Percentiles rank a stretch among this genome's conserved stretches.
These are phyloP conservation scores for Rotaria socialis DNA, from an alignment of 2,888 invertebrate species.

Conservation along the genomic window DNA sequence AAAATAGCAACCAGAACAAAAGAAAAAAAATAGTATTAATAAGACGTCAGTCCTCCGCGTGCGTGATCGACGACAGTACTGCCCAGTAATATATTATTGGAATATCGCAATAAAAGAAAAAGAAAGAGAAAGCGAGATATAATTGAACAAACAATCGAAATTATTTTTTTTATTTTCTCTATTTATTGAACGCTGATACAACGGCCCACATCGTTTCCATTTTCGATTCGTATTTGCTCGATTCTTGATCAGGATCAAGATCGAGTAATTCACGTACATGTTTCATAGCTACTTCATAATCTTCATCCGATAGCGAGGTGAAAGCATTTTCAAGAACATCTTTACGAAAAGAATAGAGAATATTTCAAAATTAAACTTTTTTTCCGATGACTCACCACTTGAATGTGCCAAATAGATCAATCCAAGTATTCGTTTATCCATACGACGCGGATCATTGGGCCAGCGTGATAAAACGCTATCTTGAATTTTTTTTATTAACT, in stretches of 20 bases:
- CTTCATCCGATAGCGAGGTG: conserved; percentile 85
- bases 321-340: conserved; percentile 99
- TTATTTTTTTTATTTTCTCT: neutral
- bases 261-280: conserved; percentile 90
- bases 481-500: conserved; percentile 88
- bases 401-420: conserved; percentile 91
- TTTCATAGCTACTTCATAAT: conserved; percentile 95
- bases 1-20: conserved; percentile 9
- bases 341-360: conserved; percentile 55
- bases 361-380: too few species aligned
- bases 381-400: neutral
- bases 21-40: conserved; percentile 6
- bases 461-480: conserved; percentile 91
- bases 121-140: too few species aligned
- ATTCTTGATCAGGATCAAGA: conserved; percentile 90
- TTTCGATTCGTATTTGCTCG: conserved; percentile 68
- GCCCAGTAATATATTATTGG: too few species aligned
- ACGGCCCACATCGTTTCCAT: conserved; percentile 94
- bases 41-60: neutral
- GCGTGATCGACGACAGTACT: too few species aligned
- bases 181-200: conserved; percentile 66
- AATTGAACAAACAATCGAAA: too few species aligned
- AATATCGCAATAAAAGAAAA: too few species aligned
- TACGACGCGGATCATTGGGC: conserved; percentile 89
- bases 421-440: conserved; percentile 88